Base-by-base conservation (phyloP, 2,113 vertebrate species). In the Festucalex cinctus region DNA sequence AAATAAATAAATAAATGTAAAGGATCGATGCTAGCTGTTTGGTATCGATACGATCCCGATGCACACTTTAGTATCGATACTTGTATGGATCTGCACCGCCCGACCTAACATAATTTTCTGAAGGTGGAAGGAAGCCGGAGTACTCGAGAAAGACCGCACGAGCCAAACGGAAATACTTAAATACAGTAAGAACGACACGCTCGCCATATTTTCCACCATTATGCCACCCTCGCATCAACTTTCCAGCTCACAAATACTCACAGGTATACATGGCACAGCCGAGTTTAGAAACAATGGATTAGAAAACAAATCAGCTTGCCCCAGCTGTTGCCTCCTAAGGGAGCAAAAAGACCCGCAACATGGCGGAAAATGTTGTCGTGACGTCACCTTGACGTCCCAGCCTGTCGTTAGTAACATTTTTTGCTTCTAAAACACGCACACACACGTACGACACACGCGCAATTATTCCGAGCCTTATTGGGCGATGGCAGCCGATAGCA, bases 261-360 rank as follows among this genome's bases (percentile, higher is more conserved):
- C 75, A 74, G 80, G 76, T 72, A 66, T 66, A 70, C n/a, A 28
- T 20, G 70, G 51, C 26, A 26, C 51, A 54, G 51, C 51, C 51
- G 26, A 54, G 22, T 54, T 28, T 54, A 28, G 24, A 54, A 54
- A 26, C 22, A 54, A 26, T 76, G 54, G 68, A 75, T 83, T 81
- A 83, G 79, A 77, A 84, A 73, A 66, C 68, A 79, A n/a, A 79
- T 81, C 84, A 86, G 81, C 84, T 85, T 76, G 81, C 77, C 63
- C n/a, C 75, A 71, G 77, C 75, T 75, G 73, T 81, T 83, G 78
- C 77, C 75, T 70, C 66, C 59, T 20, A 3, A 12, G 24, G 39
- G 44, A 64, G 69, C 66, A 48, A 6, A 66, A 53, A 56, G 69
- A n/a, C 49, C 17, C 28, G 56, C 20, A 71, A 59, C 62, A 72